phyloP scores from a whole-genome alignment of 2,797 vertebrate genomes.

The Centropyge bicolor region DNA sequence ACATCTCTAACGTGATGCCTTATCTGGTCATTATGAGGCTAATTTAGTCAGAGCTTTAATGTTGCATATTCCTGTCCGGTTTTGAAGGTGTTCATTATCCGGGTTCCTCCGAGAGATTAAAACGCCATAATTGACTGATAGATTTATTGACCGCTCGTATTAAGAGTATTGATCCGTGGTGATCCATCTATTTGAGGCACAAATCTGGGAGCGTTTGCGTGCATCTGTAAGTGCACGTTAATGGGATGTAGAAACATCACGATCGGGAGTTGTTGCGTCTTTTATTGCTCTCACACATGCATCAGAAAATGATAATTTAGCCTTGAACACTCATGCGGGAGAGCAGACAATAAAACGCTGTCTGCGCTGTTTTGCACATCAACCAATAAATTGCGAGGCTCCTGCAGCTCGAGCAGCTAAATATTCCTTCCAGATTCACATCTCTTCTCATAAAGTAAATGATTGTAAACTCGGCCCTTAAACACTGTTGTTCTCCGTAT shows the following conservation, averaged over 20 bases:
- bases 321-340: slow-evolving; percentile 72
- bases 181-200: slow-evolving; percentile 66
- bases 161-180: slow-evolving; percentile 74
- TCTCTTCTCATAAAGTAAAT: slow-evolving; percentile 75
- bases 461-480: slow-evolving; percentile 72
- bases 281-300: slow-evolving; percentile 73
- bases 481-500: slow-evolving; percentile 66
- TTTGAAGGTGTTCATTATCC: slow-evolving; percentile 35
- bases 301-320: slow-evolving; percentile 77
- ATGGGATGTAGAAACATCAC: slow-evolving; percentile 67
- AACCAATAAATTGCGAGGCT: slow-evolving; percentile 74
- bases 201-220: slow-evolving; percentile 63
- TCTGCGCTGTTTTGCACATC: slow-evolving; percentile 72
- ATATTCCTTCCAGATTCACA: slow-evolving; percentile 69
- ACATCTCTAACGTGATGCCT: not conserved
- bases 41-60: slow-evolving; percentile 32
- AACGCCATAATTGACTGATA: slow-evolving; percentile 65
- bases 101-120: slow-evolving; percentile 43
- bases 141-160: slow-evolving; percentile 74
- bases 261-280: slow-evolving; percentile 66
- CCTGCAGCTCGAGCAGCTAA: slow-evolving; percentile 64
- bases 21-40: slow-evolving; percentile 16
- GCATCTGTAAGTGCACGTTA: slow-evolving; percentile 71
- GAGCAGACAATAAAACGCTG: slow-evolving; percentile 76
- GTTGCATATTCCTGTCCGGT: slow-evolving; percentile 7